Evolutionary conservation across 1,140 invertebrate genomes (phyloP).

Genomic region (Drosophila orosa): DNA sequence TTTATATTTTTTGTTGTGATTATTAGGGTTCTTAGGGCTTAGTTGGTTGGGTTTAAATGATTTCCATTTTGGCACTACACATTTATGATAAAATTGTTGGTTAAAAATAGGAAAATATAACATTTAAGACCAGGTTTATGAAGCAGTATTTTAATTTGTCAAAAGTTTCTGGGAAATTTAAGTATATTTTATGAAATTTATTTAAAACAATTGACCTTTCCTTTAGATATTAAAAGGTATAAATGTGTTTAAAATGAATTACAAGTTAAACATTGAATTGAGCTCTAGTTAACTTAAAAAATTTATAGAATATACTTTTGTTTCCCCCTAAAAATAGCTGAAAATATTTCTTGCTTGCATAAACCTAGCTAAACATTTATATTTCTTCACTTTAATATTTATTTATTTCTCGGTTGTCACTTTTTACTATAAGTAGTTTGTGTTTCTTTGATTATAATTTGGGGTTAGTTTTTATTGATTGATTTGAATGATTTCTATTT

Average conservation of each 20-base stretch:
- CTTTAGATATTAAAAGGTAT: no score
- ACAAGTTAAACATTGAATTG: no score
- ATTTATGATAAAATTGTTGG: conserved; percentile 6
- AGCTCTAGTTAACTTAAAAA: no score
- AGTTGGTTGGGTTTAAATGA: conserved; percentile 60
- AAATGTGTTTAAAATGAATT: no score
- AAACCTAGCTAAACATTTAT: conserved; percentile 9
- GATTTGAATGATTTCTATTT: conserved; percentile 71
- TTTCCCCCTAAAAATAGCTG: not conserved
- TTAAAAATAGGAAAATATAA: not conserved
- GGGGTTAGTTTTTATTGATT: conserved; percentile 31
- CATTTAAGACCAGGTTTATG: not conserved
- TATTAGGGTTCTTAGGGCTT: conserved; percentile 2
- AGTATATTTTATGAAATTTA: no score
- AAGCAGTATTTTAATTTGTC: not conserved
- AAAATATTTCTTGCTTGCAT: not conserved
- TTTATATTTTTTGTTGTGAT: conserved; percentile 11
- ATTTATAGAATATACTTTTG: not conserved
- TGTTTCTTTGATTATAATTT: conserved; percentile 22
- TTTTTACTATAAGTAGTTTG: not conserved
- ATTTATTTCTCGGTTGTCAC: not conserved
- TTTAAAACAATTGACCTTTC: no score
- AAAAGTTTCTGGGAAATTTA: not conserved
- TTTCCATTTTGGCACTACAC: conserved; percentile 76
- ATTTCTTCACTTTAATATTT: not conserved